phyloP scores from a whole-genome alignment of 2,113 vertebrate species.

The Eptatretus burgeri region DNA sequence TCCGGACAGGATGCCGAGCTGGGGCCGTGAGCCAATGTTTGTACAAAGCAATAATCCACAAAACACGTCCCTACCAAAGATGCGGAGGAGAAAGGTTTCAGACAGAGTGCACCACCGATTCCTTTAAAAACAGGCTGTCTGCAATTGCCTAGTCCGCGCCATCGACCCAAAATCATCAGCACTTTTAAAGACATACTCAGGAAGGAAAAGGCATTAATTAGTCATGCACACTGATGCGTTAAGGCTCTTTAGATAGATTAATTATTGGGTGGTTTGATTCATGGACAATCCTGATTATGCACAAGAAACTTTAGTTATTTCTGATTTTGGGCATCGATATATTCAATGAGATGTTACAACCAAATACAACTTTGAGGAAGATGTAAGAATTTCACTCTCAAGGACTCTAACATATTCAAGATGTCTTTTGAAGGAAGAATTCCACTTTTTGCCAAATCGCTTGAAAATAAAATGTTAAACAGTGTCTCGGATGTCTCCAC shows the following conservation, averaged over 20 bases:
- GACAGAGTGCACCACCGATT: neutral
- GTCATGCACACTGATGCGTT: neutral
- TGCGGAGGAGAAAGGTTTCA: neutral
- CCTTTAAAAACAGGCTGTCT: neutral
- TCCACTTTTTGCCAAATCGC: neutral
- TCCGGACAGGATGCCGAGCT: conserved; percentile 42
- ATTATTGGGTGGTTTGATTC: neutral
- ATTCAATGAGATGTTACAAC: neutral
- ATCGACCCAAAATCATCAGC: too few species aligned
- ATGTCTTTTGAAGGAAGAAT: too few species aligned
- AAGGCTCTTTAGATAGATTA: neutral
- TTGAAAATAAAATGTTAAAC: neutral
- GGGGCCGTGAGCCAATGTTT: conserved; percentile 43
- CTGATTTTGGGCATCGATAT: neutral
- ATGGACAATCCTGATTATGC: too few species aligned
- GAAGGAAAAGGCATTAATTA: neutral
- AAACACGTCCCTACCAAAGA: conserved; percentile 37
- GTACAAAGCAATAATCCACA: conserved; percentile 66
- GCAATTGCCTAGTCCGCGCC: too few species aligned
- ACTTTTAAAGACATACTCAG: too few species aligned
- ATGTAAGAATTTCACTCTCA: neutral
- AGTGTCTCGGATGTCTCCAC: conserved; percentile 12
- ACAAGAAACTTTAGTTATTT: too few species aligned
- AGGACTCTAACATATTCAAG: too few species aligned
- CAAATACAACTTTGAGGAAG: neutral